A percentile compares a stretch with the other conserved stretches of the same genome.
These are phyloP conservation scores for Phylloscopus whistleri DNA, from an alignment of 2,113 vertebrate species.

Conservation along the genomic window DNA sequence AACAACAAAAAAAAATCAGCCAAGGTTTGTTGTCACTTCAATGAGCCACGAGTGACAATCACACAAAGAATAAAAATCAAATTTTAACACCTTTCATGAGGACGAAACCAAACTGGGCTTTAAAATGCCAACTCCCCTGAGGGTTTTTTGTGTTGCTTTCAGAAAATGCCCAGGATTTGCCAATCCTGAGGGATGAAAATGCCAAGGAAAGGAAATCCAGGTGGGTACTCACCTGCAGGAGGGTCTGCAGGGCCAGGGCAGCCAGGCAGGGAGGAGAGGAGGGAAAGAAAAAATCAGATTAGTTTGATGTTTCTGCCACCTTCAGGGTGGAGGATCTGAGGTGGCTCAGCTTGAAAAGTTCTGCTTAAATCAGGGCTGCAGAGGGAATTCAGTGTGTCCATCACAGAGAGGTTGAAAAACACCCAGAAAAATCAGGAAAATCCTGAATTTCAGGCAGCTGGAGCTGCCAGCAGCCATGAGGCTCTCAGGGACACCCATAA, in stretches of 20 bases:
- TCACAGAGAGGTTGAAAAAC: background rate
- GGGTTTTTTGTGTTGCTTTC: background rate
- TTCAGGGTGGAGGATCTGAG: background rate
- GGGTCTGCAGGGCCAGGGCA: constrained; percentile 30
- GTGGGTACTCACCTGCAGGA: constrained; percentile 60
- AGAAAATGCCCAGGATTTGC: background rate
- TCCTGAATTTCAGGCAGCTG: too few relatives aligned
- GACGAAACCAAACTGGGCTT: background rate
- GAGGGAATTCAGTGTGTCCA: background rate
- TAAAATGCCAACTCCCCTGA: background rate
- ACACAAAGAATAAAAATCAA: background rate
- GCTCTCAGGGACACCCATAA: too few relatives aligned
- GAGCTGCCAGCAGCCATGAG: too few relatives aligned
- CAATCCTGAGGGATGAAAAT: background rate
- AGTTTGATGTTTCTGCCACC: background rate
- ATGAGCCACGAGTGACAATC: background rate
- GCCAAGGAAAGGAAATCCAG: background rate
- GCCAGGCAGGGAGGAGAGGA: background rate
- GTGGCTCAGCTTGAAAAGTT: background rate
- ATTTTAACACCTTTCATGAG: background rate
- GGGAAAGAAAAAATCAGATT: background rate
- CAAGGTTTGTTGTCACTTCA: background rate
- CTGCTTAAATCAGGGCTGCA: background rate
- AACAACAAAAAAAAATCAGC: background rate
- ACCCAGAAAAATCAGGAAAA: too few relatives aligned